Evolutionary conservation across 2,888 invertebrate genomes (phyloP).

Genomic region (Schrankia costaestrigalis): DNA sequence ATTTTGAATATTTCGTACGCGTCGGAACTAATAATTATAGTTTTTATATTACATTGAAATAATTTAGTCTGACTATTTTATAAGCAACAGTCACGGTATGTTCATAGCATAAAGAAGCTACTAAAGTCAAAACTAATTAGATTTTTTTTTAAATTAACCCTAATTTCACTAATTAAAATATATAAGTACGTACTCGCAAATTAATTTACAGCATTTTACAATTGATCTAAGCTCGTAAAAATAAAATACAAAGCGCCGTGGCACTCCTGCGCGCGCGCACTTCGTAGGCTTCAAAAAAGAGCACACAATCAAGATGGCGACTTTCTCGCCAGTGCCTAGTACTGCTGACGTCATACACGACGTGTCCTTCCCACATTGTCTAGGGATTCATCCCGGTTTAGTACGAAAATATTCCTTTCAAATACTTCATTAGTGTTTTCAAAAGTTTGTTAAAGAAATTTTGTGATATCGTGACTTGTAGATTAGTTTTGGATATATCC

Average conservation of each 20-base stretch:
- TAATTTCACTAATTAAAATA: too few species aligned
- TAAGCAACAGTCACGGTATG: too few species aligned
- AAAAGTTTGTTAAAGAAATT: slow-evolving; percentile 7
- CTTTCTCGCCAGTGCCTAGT: slow-evolving; percentile 76
- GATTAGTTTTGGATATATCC: slow-evolving; percentile 10
- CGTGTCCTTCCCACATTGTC: slow-evolving; percentile 69
- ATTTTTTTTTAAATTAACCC: too few species aligned
- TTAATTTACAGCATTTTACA: neutral
- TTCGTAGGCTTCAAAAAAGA: slow-evolving; percentile 76
- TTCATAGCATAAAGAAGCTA: too few species aligned
- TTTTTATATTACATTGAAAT: too few species aligned
- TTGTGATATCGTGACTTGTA: slow-evolving; percentile 9
- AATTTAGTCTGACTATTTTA: too few species aligned
- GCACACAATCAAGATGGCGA: slow-evolving; percentile 73
- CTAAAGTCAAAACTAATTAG: too few species aligned
- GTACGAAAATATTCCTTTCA: slow-evolving; percentile 36
- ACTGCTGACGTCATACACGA: slow-evolving; percentile 75
- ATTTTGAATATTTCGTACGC: too few species aligned
- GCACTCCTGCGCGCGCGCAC: slow-evolving; percentile 63
- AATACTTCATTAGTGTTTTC: slow-evolving; percentile 26
- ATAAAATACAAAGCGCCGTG: slow-evolving; percentile 53
- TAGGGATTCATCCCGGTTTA: slow-evolving; percentile 47
- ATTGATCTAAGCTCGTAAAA: slow-evolving; percentile 27
- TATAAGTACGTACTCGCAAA: too few species aligned
- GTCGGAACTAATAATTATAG: too few species aligned